Percentiles rank a stretch among this genome's conserved stretches.
Evolutionary conservation across 2,113 vertebrate species (phyloP).

Genomic region (Muntiacus reevesi): DNA sequence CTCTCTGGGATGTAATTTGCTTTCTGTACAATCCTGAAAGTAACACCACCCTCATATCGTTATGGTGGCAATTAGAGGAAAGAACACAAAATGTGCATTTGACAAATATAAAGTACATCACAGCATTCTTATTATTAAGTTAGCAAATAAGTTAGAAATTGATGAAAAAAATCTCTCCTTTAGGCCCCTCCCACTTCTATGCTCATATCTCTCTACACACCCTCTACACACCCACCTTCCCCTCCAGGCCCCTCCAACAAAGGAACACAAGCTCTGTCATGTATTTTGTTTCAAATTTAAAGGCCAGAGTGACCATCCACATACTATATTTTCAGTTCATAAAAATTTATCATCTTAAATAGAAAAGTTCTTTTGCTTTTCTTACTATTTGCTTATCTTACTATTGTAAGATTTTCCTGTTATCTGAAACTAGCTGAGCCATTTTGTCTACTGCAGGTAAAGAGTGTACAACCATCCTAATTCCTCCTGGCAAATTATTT

Average conservation of each 20-base stretch:
- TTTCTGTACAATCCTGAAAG: neutral
- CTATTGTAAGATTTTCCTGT: neutral
- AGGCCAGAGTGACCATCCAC: neutral
- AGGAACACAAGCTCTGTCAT: neutral
- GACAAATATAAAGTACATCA: neutral
- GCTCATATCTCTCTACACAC: too few relatives aligned
- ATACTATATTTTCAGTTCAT: neutral
- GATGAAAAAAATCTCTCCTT: neutral
- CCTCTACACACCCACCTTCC: neutral
- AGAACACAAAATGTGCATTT: neutral
- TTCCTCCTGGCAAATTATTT: neutral
- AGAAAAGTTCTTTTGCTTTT: neutral
- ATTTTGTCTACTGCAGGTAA: neutral
- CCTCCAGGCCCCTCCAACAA: neutral
- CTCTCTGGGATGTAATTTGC: neutral
- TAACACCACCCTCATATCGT: fast-evolving
- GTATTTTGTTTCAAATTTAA: neutral
- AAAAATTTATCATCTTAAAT: neutral
- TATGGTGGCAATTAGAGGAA: neutral
- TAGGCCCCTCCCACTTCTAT: fast-evolving
- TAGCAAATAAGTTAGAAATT: neutral
- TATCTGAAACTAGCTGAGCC: neutral
- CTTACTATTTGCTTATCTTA: neutral
- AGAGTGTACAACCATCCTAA: neutral
- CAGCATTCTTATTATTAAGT: neutral